Evolutionary conservation across 2,888 invertebrate genomes (phyloP), one percentile per base, ranked within the genome.

Genomic region (Eupeodes luniger): DNA sequence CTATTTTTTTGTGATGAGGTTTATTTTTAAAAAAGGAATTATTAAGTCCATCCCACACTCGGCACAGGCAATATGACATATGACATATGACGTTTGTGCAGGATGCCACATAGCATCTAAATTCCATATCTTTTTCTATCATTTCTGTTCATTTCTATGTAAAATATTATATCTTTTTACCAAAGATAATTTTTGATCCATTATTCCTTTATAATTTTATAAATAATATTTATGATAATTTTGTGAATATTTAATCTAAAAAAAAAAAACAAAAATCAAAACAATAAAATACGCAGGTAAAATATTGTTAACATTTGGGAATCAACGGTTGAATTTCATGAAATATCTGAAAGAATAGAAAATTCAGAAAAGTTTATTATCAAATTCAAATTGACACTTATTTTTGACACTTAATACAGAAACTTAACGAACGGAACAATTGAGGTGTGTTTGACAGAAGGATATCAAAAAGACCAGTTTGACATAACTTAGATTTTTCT

Each of bases 101-200:
- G 78, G 70, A 88, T 64, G 81, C 67, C 81, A 72, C 62, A 81
- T 81, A 78, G 81, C 81, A 81, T 78, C 75, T 77, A 47, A 77
- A 69, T 69, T 67, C 67, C 36, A 59, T 47, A 88, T 78, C 57
- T 81, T 81, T 76, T 85, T 81, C 78, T 85, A 84, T 85, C 85
- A 85, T 85, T 85, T 84, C 88, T 88, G 81, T 88, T 88, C 88
- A 88, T 88, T 84, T 88, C 78, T 78, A 81, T 40, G 40, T 40
- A 40, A 40, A 7, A 7, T 40, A 69, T 34, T 47, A 11, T 47
- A 12, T 47, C 12, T 59, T 7, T 47, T 12, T 74, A 55, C 80
- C 83, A 64, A 83, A 83, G 83, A 83, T 87, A 80, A 5, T 7
- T 57, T 74, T 78, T 72, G 59, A 51, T 85, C 75, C 85, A 69